Evolutionary conservation across 2,888 invertebrate species (phyloP), one percentile per base, ranked within the genome.

Genomic region (Pammene aurita): DNA sequence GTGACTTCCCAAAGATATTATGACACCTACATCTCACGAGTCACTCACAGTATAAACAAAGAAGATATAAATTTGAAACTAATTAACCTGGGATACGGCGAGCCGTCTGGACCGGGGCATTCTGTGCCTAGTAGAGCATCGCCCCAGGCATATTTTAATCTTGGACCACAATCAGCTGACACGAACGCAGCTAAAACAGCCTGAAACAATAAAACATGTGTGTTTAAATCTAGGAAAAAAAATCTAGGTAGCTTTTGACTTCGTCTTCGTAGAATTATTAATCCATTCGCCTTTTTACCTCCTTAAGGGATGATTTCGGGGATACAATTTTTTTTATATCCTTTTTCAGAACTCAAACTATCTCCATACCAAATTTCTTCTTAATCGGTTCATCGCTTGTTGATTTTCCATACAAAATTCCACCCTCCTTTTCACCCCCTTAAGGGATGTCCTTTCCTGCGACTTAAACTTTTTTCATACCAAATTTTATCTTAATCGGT

Each of bases 101-200:
- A 88, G 76, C 97, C 96, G 79, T 96, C 96, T 7, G 97, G 97
- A 18, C 97, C 97, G 64, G 96, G 86, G 77, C 97, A 97, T 80
- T 96, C 96, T 26, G 95, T 94, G 84, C 96, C 96, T 74, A 94
- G 94, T 58, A 98, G 90, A 7, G 97, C 97, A 86, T 98, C 97
- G 16, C 98, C 98, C 94, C 97, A 97, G 18, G 97, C 93, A 85
- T 97, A 97, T 88, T 97, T 97, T 69, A 97, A 89, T 76, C 94
- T 94, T 69, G 94, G 90, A 18, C 95, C 95, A 69, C 93, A 92
- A 44, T 92, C 92, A 67, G 90, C 84, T 46, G 83, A 79, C 42
- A 87, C 86, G 71, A 80, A 84, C 71, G 82, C 79, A 70, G 83
- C 82, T 67, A 89, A 69, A 46, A 88, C 72, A 35, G 83, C 83